phyloP scores from a whole-genome alignment of 1,140 invertebrate genomes.

The Drosophila busckii region DNA sequence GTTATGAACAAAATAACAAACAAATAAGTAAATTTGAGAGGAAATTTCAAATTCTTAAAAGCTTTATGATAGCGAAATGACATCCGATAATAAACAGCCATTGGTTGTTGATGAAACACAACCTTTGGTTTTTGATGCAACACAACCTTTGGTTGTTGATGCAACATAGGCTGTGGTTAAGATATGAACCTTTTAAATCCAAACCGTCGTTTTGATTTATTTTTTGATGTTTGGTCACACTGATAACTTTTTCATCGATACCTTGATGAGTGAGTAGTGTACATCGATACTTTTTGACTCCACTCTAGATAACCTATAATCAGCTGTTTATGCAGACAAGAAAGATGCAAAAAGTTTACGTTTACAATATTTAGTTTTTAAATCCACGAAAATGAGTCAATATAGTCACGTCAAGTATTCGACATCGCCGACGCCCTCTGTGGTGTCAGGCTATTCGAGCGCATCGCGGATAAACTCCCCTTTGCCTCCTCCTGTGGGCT shows the following conservation, averaged over 20 bases:
- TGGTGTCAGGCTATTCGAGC: conserved; percentile 77
- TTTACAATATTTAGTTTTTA: conserved; percentile 38
- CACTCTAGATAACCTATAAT: conserved; percentile 1
- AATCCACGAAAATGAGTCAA: conserved; percentile 56
- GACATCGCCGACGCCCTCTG: conserved; percentile 82
- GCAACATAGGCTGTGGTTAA: too few relatives aligned
- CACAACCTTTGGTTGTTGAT: too few relatives aligned
- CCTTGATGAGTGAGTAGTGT: background rate
- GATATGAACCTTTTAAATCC: too few relatives aligned
- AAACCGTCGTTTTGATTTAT: too few relatives aligned
- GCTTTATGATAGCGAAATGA: too few relatives aligned
- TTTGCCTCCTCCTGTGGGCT: conserved; percentile 82
- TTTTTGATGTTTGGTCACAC: conserved; percentile 3
- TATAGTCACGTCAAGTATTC: conserved; percentile 83
- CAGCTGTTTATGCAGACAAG: conserved; percentile 39
- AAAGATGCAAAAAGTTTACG: conserved; percentile 41
- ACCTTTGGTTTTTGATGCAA: too few relatives aligned
- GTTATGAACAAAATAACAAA: too few relatives aligned
- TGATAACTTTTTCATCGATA: conserved; percentile 18
- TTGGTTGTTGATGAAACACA: too few relatives aligned
- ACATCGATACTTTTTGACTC: background rate
- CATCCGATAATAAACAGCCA: too few relatives aligned
- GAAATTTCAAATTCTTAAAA: too few relatives aligned
- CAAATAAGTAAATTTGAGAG: too few relatives aligned
- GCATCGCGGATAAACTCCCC: conserved; percentile 80